Evolutionary conservation across 2,888 invertebrate species (phyloP).

Genomic region (Erebia epiphron): DNA sequence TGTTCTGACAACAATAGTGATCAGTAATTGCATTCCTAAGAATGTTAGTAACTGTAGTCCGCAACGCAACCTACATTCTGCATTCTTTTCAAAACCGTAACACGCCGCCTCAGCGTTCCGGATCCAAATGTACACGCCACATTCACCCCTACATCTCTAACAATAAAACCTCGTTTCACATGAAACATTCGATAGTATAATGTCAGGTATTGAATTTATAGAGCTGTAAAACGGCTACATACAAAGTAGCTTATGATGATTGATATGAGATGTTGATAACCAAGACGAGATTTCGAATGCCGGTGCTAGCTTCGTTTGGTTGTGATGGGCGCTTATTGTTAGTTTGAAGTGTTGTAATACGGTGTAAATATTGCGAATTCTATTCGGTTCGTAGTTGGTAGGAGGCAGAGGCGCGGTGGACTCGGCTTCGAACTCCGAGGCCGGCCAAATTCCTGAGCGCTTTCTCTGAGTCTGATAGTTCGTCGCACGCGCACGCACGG

Average conservation of each 20-base stretch:
- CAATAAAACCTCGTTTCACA: constrained; percentile 67
- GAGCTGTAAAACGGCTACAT: constrained; percentile 67
- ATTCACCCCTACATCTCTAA: constrained; percentile 66
- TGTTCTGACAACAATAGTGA: constrained; percentile 66
- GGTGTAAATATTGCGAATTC: constrained; percentile 30
- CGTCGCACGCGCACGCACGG: constrained; percentile 53
- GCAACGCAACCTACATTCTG: constrained; percentile 80
- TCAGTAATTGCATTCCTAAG: constrained; percentile 66
- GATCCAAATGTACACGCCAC: constrained; percentile 69
- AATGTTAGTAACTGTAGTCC: constrained; percentile 77
- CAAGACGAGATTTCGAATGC: constrained; percentile 38
- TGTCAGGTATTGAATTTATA: constrained; percentile 72
- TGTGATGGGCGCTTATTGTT: constrained; percentile 26
- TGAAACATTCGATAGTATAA: constrained; percentile 57
- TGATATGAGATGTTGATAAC: constrained; percentile 56
- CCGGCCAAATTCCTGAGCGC: constrained; percentile 78
- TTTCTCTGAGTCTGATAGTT: constrained; percentile 74
- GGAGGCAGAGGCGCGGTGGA: constrained; percentile 34
- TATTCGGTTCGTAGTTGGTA: constrained; percentile 26
- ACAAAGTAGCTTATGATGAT: constrained; percentile 51
- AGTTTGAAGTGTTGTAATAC: constrained; percentile 21
- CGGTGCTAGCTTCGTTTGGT: constrained; percentile 20
- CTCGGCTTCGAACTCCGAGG: constrained; percentile 46
- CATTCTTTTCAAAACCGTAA: constrained; percentile 83
- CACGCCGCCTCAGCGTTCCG: constrained; percentile 80